Percentiles rank a stretch among this genome's conserved stretches.
Evolutionary conservation across 2,113 vertebrate species (phyloP).

Genomic region (Mirza zaza): DNA sequence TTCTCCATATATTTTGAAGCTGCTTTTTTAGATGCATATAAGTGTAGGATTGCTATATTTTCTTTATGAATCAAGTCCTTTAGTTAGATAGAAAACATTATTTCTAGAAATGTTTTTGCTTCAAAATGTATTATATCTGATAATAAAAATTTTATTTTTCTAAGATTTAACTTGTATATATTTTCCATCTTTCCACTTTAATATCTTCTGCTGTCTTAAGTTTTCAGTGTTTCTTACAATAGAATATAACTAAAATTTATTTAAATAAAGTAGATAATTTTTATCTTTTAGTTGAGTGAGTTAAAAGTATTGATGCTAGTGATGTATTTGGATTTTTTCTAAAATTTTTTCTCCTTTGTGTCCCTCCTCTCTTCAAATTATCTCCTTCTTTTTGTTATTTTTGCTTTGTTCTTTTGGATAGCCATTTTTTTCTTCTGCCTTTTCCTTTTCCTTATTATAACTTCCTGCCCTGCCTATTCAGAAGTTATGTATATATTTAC

Average conservation of each 20-base stretch:
- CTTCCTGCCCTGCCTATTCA: background rate
- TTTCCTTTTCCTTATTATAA: background rate
- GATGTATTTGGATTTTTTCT: background rate
- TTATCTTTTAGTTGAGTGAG: background rate
- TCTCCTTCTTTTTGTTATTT: background rate
- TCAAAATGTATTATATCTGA: background rate
- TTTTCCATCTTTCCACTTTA: background rate
- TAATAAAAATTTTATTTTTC: background rate
- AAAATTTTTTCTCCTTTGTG: background rate
- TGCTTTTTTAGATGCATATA: background rate
- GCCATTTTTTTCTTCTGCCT: background rate
- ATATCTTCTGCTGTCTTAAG: background rate
- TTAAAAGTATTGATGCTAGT: background rate
- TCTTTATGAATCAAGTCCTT: background rate
- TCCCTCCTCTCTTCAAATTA: background rate
- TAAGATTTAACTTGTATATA: background rate
- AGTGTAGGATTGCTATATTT: background rate
- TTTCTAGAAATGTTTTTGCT: background rate
- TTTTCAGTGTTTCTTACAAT: background rate
- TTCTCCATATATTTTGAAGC: background rate
- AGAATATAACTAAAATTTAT: background rate
- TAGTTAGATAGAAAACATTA: background rate
- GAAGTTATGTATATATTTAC: background rate
- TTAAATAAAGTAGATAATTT: background rate
- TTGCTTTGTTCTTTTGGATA: background rate